Base-by-base conservation (phyloP, 2,888 invertebrate genomes). In the Gymnocheta viridis region DNA sequence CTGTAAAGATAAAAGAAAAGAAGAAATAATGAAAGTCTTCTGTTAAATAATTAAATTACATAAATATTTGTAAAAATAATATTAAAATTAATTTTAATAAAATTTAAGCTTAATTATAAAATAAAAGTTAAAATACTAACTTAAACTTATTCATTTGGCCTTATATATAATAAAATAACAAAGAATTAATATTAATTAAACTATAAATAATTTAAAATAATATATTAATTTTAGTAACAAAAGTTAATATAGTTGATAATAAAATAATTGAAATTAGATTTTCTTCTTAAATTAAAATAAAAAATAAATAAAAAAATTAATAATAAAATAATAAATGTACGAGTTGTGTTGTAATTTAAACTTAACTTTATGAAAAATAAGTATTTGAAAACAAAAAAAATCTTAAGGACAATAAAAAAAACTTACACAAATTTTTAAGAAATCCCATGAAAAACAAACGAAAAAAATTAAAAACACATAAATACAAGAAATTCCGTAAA, bases 101-200 rank as follows among this genome's bases (percentile, higher is more conserved):
- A 58, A 66, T 35, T 38, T 86, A 78, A 66, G 54, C 73, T 76
- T 79, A 81, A 78, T 69, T 70, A 79, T 64, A 64, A 79, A 79
- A 81, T 58, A 76, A 86, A 83, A 85, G 84, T 84, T 85, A 85
- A 86, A 79, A 82, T 86, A 86, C 74, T 73, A 81, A 84, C 76
- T 82, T 82, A 76, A 82, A 85, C 82, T 82, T 83, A 90, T 90
- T 90, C 88, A 90, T 90, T 90, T 90, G 90, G 90, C 90, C 90
- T 90, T 90, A 90, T 89, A 44, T 44, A 89, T 89, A 89, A 89
- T 89, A 81, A 81, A 60, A 77, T 80, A 76, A 85, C 22, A 73
- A 67, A 77, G 81, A 86, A 82, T 60, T 85, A 85, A 74, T 47
- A 60, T 32, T 54, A 78, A 67, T 32, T 29, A 24, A n/a, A 19